Evolutionary conservation across 1,140 invertebrate species (phyloP).

Genomic region (Drosophila murphyi): DNA sequence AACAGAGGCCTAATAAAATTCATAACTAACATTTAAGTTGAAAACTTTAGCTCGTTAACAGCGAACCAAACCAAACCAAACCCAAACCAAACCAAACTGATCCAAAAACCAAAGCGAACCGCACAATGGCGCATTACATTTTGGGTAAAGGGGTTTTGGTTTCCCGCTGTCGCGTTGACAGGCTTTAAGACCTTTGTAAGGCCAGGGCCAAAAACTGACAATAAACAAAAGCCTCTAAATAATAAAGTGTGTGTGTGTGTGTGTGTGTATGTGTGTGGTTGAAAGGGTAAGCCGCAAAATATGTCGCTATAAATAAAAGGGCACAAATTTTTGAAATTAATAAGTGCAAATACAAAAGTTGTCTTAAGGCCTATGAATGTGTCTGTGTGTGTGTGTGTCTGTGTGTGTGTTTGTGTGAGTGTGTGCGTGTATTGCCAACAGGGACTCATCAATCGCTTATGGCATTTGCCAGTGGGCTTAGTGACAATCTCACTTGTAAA

Average conservation of each 20-base stretch:
- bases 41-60: constrained; percentile 77
- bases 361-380: neutral
- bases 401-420: neutral
- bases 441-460: constrained; percentile 55
- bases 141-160: neutral
- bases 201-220: constrained; percentile 68
- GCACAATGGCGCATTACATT: constrained; percentile 33
- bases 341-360: constrained; percentile 58
- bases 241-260: constrained; percentile 56
- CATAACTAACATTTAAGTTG: constrained; percentile 81
- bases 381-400: neutral
- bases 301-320: constrained; percentile 45
- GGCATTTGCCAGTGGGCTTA: constrained; percentile 43
- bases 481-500: constrained; percentile 47
- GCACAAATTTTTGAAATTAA: constrained; percentile 67
- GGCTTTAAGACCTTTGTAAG: constrained; percentile 76
- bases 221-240: constrained; percentile 80
- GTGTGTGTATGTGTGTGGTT: constrained; percentile 29
- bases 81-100: neutral
- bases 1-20: constrained; percentile 65
- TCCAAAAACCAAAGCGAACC: constrained; percentile 19
- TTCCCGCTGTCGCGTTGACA: constrained; percentile 57
- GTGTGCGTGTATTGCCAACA: constrained; percentile 6
- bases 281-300: constrained; percentile 61
- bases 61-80: neutral